Percentiles rank a stretch among this genome's conserved stretches.
These are phyloP conservation scores for Anthonomus grandis DNA, from an alignment of 1,140 invertebrate species.

Conservation along the genomic window DNA sequence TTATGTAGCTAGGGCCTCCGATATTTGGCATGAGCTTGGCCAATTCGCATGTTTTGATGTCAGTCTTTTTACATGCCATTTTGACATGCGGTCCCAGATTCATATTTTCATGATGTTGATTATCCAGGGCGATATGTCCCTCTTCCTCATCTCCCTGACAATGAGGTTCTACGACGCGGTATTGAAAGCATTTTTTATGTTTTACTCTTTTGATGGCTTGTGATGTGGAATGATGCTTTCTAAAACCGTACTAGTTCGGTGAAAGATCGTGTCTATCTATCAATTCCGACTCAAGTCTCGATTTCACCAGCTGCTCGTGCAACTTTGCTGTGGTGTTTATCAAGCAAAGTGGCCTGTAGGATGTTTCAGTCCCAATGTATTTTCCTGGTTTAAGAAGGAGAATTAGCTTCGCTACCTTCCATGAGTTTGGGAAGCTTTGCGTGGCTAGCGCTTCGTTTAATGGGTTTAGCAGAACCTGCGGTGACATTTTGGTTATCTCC, in stretches of 20 bases:
- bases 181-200: too few relatives aligned
- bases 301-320: slow-evolving; percentile 13
- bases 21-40: slow-evolving; percentile 40
- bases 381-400: not conserved
- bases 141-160: not conserved
- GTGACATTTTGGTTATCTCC: not conserved
- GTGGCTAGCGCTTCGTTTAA: not conserved
- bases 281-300: slow-evolving; percentile 9
- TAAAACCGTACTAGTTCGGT: not conserved
- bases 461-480: not conserved
- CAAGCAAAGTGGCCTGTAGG: slow-evolving; percentile 4
- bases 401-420: not conserved
- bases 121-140: not conserved
- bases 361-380: not conserved
- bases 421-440: not conserved
- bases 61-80: slow-evolving; percentile 2
- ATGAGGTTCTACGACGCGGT: too few relatives aligned
- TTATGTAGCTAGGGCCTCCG: slow-evolving; percentile 41
- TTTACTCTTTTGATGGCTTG: not conserved
- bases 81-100: not conserved
- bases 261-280: not conserved
- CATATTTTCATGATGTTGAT: not conserved
- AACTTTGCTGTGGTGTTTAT: slow-evolving; percentile 4
- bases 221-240: not conserved
- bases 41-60: slow-evolving; percentile 41